These are phyloP conservation scores for Alfaro cultratus DNA, from an alignment of 2,797 vertebrate species.

Conservation along the genomic window DNA sequence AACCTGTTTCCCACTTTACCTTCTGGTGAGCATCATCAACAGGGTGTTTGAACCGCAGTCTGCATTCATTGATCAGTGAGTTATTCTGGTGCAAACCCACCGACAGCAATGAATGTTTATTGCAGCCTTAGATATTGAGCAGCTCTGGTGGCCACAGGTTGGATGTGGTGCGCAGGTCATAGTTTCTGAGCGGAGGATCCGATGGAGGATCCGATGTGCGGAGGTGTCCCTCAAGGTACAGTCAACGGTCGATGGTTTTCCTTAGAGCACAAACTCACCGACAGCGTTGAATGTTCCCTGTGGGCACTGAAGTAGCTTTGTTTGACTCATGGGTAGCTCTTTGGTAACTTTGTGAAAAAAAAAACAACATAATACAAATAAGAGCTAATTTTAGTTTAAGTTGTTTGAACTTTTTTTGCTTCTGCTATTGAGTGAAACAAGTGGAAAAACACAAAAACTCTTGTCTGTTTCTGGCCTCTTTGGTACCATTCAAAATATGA, in stretches of 20 bases:
- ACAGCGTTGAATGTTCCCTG: constrained; percentile 99
- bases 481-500: background rate
- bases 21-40: background rate
- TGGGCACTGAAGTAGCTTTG: constrained; percentile 75
- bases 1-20: background rate
- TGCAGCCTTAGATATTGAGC: constrained; percentile 88
- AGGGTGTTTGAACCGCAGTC: constrained; percentile 92
- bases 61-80: constrained; percentile 99
- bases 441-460: constrained; percentile 20
- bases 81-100: constrained; percentile 93
- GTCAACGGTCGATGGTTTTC: constrained; percentile 99
- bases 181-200: background rate
- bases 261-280: constrained; percentile 96
- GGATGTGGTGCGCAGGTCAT: background rate
- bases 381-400: constrained; percentile 13
- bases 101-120: constrained; percentile 99
- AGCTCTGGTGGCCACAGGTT: background rate
- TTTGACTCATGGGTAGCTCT: background rate
- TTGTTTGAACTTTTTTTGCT: background rate
- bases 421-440: constrained; percentile 18
- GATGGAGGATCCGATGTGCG: background rate
- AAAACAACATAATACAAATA: background rate
- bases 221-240: constrained; percentile 90
- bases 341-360: constrained; percentile 2
- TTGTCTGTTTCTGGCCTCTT: background rate